Percentiles rank a stretch among this genome's conserved stretches.
phyloP scores from a whole-genome alignment of 1,140 invertebrate species.

The Panulirus ornatus region DNA sequence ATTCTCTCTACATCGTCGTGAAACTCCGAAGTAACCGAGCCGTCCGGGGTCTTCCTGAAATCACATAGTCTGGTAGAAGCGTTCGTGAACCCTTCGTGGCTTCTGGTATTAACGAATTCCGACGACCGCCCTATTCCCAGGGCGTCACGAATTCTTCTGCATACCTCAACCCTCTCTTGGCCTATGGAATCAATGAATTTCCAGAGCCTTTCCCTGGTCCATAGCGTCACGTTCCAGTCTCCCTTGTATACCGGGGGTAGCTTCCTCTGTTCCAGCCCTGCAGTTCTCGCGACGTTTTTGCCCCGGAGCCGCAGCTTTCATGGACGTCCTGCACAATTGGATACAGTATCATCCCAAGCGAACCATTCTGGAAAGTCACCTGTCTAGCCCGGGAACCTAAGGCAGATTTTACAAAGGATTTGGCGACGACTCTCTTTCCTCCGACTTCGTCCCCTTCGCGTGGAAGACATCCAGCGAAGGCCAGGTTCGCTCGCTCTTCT shows the following conservation, averaged over 20 bases:
- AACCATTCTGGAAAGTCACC: conserved; percentile 39
- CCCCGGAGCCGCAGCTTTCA: conserved; percentile 49
- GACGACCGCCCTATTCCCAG: no score
- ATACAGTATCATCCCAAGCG: conserved; percentile 45
- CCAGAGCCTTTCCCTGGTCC: background rate
- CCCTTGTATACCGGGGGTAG: background rate
- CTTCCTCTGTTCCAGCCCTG: conserved; percentile 15
- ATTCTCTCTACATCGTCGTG: no score
- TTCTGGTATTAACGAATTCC: no score
- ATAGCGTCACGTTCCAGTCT: background rate
- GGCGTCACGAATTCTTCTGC: conserved; percentile 1
- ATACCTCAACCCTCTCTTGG: background rate
- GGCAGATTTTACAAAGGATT: conserved; percentile 30
- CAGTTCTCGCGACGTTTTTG: background rate
- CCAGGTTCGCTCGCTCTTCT: background rate
- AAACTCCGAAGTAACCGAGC: no score
- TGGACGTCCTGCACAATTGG: conserved; percentile 54
- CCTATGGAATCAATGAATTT: conserved; percentile 12
- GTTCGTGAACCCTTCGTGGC: no score
- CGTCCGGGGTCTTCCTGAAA: no score
- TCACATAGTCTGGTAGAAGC: no score
- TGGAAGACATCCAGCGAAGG: no score
- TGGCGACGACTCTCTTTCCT: conserved; percentile 2
- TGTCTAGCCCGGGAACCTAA: conserved; percentile 1
- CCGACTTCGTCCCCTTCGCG: background rate